Base-by-base conservation (phyloP, 2,113 vertebrate genomes). In the Strix aluco region DNA sequence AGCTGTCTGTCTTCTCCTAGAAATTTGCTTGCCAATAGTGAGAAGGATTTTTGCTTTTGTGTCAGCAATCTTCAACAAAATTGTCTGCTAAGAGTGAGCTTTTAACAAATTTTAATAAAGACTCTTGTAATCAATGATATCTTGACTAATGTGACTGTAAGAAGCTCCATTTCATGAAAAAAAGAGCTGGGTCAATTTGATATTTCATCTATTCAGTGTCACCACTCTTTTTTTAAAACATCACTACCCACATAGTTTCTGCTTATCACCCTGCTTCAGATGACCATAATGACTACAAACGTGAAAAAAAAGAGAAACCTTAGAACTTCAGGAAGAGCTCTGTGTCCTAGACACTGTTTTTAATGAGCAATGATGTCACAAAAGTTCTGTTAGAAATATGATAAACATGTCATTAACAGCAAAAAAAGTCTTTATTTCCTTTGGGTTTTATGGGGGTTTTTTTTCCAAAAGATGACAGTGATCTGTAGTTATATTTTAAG, bases 81-180 rank as follows among this genome's bases (percentile, higher is more conserved):
- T 58, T 47, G 1, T 75, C 49, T 80, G 9, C 10, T 67, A 73
- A 79, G 9, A 62, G 10, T 77, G 16, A 92, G 42, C 16, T 80
- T 94, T 91, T 61, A 85, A 74, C 14, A 81, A 86, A 82, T 70
- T 94, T 88, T 81, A 67, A 57, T 77, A 87, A 81, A 15, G n/a
- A 81, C 67, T 69, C 52, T 62, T 70, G 13, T 42, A 89, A 92
- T 88, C 81, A 72, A 66, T 65, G 51, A 25, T 49, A 69, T 55
- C 55, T 91, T 88, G 74, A 89, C 26, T 87, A 87, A 72, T 38
- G 11, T 49, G 66, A 52, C 44, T 83, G 23, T 49, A 89, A 80
- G 36, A 65, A 94, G 51, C 11, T 61, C 20, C 27, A 77, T 46
- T 91, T 72, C 13, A 75, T 55, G 6, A 30, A 16, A 34, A 52